phyloP scores from a whole-genome alignment of 2,113 vertebrate species.

The Setophaga petechia region DNA sequence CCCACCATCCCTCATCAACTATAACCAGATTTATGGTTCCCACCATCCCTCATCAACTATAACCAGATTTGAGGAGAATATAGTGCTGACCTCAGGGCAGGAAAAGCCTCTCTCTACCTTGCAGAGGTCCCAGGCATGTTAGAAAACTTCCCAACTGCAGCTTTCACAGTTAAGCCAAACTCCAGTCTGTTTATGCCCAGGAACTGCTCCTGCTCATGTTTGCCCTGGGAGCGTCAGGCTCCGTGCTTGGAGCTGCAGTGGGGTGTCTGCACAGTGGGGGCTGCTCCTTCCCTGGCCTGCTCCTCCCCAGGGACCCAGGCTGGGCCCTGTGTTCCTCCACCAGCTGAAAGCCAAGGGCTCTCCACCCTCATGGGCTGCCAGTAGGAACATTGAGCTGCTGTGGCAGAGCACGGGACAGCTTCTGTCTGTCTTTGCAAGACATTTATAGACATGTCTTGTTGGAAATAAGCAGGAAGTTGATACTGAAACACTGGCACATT shows the following conservation, averaged over 20 bases:
- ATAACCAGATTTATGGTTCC: not conserved
- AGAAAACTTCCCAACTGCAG: not conserved
- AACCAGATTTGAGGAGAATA: not conserved
- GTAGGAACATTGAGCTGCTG: not conserved
- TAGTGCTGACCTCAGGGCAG: not conserved
- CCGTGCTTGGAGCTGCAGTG: not conserved
- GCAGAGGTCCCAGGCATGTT: not conserved
- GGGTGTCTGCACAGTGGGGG: not conserved
- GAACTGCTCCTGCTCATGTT: not conserved
- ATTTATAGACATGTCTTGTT: not conserved
- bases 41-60: not conserved
- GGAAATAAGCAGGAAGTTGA: not conserved
- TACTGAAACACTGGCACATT: not conserved
- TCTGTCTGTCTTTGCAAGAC: not conserved
- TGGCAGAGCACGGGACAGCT: not conserved
- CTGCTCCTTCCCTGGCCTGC: not conserved
- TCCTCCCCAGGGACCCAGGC: accelerated
- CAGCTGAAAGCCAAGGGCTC: not conserved
- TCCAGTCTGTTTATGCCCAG: not conserved
- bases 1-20: not conserved
- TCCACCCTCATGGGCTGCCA: not conserved
- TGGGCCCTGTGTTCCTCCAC: not conserved
- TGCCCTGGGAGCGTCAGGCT: not conserved
- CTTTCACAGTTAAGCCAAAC: not conserved
- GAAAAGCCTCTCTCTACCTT: not conserved